Evolutionary conservation across 2,797 vertebrate species (phyloP), one percentile per base, ranked within the genome.

Genomic region (Phrynocephalus forsythii): DNA sequence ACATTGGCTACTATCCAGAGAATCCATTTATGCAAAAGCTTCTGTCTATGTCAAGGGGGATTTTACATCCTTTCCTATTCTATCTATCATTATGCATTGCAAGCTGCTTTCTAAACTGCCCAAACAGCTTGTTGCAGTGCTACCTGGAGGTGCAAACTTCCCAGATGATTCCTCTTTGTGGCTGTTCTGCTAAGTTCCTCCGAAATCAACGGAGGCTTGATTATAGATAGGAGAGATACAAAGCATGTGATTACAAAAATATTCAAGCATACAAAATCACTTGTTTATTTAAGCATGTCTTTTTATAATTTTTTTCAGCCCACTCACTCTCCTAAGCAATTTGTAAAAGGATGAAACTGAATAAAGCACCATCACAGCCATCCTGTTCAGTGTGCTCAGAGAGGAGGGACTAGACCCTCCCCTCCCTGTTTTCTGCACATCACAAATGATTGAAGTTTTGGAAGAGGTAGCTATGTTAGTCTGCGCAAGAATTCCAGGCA

Each of bases 21-120:
- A 82, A 28, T 30, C 56, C 56, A 82, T 87, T 86, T 86, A 63
- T 75, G 28, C 33, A 79, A 81, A 28, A 86, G 56, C 13, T 7
- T 87, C 38, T 13, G 6, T 73, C 15, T 69, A 66, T 66, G 28
- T 69, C 10, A 81, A 28, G 16, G 69, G 50, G 79, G 5, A 44
- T 16, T 81, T n/a, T 66, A 66, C 24, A 24, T 66, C 75, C 33
- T 33, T 28, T 87, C 44, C 30, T n/a, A 80, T 71, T 72, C 72
- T 72, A 13, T 18, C 8, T 69, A 50, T 28, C 52, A 33, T 80
- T 86, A 80, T 80, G 78, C 67, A 60, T 68, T 68, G 44, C 66
- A 69, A 86, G 76, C 66, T 69, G 44, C n/a, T 85, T 71, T 66
- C 78, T 73, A 73, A 66, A 72, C 68, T 18, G 48, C 24, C 3